A percentile compares a stretch with the other conserved stretches of the same genome.
These are phyloP conservation scores for Chlorops oryzae DNA, from an alignment of 1,140 invertebrate genomes.

Conservation along the genomic window DNA sequence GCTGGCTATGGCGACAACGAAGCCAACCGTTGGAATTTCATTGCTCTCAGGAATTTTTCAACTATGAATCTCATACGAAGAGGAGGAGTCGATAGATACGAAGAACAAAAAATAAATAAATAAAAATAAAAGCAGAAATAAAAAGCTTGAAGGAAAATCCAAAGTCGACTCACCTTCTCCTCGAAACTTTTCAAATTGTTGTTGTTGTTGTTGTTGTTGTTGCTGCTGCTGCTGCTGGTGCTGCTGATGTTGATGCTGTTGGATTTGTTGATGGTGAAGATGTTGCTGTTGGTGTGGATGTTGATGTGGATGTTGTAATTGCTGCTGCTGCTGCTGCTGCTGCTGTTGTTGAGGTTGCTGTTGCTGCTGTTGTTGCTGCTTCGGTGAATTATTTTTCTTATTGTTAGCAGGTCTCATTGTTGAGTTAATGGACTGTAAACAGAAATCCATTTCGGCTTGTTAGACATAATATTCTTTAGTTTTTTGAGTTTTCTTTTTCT, in stretches of 20 bases:
- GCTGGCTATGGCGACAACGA: too few species aligned
- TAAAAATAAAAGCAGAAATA: too few species aligned
- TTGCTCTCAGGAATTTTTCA: too few species aligned
- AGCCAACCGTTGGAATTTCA: too few species aligned
- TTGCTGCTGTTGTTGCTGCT: slow-evolving; percentile 29
- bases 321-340: background rate
- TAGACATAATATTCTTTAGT: too few species aligned
- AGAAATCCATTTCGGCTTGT: too few species aligned
- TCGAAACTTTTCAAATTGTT: slow-evolving; percentile 1
- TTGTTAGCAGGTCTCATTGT: slow-evolving; percentile 54
- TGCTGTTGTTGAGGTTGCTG: background rate
- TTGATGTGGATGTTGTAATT: slow-evolving; percentile 1
- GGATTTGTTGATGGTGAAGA: background rate
- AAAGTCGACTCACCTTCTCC: too few species aligned
- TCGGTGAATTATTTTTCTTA: slow-evolving; percentile 59
- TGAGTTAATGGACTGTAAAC: slow-evolving; percentile 52
- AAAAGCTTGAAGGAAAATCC: too few species aligned
- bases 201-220: slow-evolving; percentile 6
- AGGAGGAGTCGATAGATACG: too few species aligned
- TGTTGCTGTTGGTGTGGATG: slow-evolving; percentile 53
- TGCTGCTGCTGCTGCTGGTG: background rate
- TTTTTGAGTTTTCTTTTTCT: too few species aligned
- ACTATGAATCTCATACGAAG: too few species aligned
- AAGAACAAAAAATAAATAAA: too few species aligned
- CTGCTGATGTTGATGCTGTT: background rate